Percentiles rank a stretch among this genome's conserved stretches.
These are phyloP conservation scores for Drosophila erecta DNA, from an alignment of 1,140 invertebrate genomes.

Conservation along the genomic window DNA sequence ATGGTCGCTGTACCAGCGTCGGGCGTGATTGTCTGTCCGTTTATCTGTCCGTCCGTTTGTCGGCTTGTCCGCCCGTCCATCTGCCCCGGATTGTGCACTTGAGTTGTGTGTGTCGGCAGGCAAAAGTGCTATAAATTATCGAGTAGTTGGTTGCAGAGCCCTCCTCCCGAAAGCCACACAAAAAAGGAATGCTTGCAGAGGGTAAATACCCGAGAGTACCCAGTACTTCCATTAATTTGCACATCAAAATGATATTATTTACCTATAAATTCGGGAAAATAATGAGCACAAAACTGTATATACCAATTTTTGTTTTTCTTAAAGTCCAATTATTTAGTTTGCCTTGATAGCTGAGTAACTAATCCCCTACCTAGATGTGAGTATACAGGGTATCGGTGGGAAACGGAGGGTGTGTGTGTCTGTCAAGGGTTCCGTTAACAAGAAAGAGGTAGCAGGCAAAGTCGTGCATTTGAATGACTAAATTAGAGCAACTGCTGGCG, in stretches of 20 bases:
- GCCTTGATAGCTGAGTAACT: background rate
- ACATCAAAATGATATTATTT: too few species aligned
- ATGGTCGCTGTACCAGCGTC: constrained; percentile 61
- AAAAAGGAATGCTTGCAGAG: constrained; percentile 1
- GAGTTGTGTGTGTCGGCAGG: constrained; percentile 63
- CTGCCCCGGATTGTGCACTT: constrained; percentile 59
- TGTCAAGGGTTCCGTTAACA: constrained; percentile 24
- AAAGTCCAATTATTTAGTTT: too few species aligned
- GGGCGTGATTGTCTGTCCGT: constrained; percentile 64
- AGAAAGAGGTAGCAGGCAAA: constrained; percentile 32
- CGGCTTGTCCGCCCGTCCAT: background rate
- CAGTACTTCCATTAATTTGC: background rate
- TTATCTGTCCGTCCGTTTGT: constrained; percentile 2
- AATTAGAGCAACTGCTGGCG: constrained; percentile 26
- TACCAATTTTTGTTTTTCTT: too few species aligned
- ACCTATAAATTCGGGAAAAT: too few species aligned
- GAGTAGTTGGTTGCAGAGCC: constrained; percentile 67
- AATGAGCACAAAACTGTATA: too few species aligned
- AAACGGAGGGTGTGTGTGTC: background rate
- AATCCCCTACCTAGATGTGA: background rate
- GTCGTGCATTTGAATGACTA: constrained; percentile 34
- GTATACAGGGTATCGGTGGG: constrained; percentile 8
- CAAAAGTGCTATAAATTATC: constrained; percentile 80
- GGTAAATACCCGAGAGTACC: background rate
- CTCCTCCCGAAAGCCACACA: constrained; percentile 3